Base-by-base conservation (phyloP, 2,113 vertebrate genomes). In the Peromyscus maniculatus region DNA sequence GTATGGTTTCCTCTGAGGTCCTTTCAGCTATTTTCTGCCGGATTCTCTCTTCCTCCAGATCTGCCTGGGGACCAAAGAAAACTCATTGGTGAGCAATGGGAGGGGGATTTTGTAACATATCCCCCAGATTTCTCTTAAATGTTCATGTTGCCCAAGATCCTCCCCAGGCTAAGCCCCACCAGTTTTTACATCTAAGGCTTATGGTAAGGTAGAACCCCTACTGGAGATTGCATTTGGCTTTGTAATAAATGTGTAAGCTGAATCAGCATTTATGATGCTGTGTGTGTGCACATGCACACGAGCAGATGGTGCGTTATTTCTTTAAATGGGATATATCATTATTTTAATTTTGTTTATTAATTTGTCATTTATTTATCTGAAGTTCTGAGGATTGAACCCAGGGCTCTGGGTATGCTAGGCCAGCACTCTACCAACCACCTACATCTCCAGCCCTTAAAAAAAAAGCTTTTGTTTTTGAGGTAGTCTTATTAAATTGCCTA, bases 41-140 rank as follows among this genome's bases (percentile, higher is more conserved):
- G 97, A 99, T 98, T 95, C 99, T 98, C 98, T 99, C 99, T 97
- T 99, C 99, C 90, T 99, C 99, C 98, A 99, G 98, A 96, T 99
- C 99, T 0, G 98, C 99, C 99, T 99, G 96, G n/a, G 91, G 84
- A 93, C 15, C 98, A 90, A 97, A 97, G 66, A 74, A 96, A 95
- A 97, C 96, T 86, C 46, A 98, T 98, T 98, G 24, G 99, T 86
- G 94, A 83, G 39, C 59, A 84, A n/a, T 28, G 69, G 26, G 49
- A 9, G 11, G 22, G 49, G 55, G 10, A 19, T 28, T 19, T 0
- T 24, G 64, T 33, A 57, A 55, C 17, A 21, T 10, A 5, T 46
- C 26, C 36, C 49, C 28, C 24, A 80, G 26, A 79, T 24, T 66
- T 95, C 28, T 64, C 24, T 93, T 59, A 78, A 78, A 94, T 55